Base-by-base conservation (phyloP, 2,113 vertebrate species). In the Sinocyclocheilus anophthalmus region DNA sequence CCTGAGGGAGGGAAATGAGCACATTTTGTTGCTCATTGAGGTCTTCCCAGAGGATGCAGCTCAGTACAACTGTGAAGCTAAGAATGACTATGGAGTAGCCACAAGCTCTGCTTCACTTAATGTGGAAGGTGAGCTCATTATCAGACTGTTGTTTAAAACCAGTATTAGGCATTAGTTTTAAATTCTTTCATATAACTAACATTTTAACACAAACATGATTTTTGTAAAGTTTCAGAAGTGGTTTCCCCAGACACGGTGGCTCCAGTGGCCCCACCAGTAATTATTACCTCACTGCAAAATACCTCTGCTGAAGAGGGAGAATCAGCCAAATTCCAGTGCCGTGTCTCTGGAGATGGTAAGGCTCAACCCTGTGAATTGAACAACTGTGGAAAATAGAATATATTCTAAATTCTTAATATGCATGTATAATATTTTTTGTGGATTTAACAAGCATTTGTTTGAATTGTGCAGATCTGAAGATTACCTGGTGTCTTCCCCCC, bases 11-110 rank as follows among this genome's bases (percentile, higher is more conserved):
- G 97, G 94, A n/a, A 94, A 97, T 65, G 96, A 97, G 88, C 96
- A 98, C 92, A 97, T 95, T 0, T 93, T 99, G 69, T 76, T 99
- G 83, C 95, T 99, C 16, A 98, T 99, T 5, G 98, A 99, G 81
- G 96, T 97, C 26, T 99, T 99, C 93, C 97, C 97, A 0, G 98
- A 99, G 89, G 98, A 99, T 2, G 96, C 96, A 2, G 98, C 97
- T 0, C 90, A 96, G 86, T 99, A 99, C 79, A 97, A 95, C 39
- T 99, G 97, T 75, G 96, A 99, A 90, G 98, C 97, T 79, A 98
- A 94, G 93, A 99, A 99, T 79, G 96, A 97, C 87, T 97, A 95
- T 0, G 98, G 98, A 22, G 76, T 95, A 13, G 97, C 96, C 86
- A 96, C 92, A 1, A 98, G 97, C 91, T 96, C 96, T 1, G 97